Percentiles rank a stretch among this genome's conserved stretches.
These are phyloP conservation scores for Brachypteracias leptosomus DNA, from an alignment of 2,113 vertebrate genomes.

Conservation along the genomic window DNA sequence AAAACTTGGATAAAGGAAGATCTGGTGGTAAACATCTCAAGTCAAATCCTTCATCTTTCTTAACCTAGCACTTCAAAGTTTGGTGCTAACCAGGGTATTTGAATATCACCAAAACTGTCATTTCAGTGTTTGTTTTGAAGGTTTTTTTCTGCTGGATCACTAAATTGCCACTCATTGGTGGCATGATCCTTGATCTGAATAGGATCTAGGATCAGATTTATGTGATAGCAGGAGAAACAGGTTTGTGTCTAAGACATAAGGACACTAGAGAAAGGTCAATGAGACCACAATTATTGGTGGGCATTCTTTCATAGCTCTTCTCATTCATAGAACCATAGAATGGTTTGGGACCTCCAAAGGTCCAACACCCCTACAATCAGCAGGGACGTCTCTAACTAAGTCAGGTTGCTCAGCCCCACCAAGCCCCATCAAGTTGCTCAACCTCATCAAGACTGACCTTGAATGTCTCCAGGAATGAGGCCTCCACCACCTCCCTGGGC, in stretches of 20 bases:
- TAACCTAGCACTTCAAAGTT: not conserved
- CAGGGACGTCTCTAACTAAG: too few species aligned
- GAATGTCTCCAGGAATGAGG: too few species aligned
- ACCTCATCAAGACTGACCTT: too few species aligned
- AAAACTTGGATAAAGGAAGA: not conserved
- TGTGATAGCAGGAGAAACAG: not conserved
- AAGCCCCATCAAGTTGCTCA: too few species aligned
- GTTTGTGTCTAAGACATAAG: not conserved
- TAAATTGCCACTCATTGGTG: not conserved
- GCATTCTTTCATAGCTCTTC: not conserved
- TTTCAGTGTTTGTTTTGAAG: not conserved
- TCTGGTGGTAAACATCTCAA: not conserved
- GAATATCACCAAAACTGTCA: not conserved
- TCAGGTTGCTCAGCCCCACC: too few species aligned
- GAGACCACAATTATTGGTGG: not conserved
- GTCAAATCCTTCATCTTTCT: not conserved
- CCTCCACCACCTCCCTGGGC: too few species aligned
- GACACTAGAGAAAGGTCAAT: not conserved
- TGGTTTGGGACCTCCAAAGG: too few species aligned
- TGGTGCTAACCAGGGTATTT: not conserved
- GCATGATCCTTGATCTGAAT: not conserved
- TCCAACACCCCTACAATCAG: too few species aligned
- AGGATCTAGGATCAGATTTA: not conserved
- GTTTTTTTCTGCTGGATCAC: not conserved
- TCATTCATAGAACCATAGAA: not conserved